Conservation (phyloP, 2,113 vertebrate species). For the Chlamydotis undulata region DNA sequence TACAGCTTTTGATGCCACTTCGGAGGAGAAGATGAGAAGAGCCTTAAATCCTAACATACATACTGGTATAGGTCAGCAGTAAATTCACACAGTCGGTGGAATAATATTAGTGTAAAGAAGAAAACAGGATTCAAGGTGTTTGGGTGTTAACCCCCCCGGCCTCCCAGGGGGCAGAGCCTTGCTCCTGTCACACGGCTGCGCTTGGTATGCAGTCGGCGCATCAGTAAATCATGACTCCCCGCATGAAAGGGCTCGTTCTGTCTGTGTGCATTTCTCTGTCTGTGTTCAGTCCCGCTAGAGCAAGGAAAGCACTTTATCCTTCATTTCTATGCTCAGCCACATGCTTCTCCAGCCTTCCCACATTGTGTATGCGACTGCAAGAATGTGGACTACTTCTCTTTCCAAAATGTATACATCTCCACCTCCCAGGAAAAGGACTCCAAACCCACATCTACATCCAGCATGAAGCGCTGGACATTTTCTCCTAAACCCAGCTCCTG, state of each 20-base stretch:
- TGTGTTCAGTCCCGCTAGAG: background rate
- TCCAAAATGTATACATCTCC: background rate
- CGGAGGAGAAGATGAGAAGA: background rate
- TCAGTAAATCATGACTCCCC: background rate
- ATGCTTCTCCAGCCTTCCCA: background rate
- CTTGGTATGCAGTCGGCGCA: conserved; percentile 18
- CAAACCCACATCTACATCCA: background rate
- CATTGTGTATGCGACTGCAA: background rate
- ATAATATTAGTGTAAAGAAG: background rate
- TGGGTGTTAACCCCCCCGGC: background rate
- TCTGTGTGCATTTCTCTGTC: conserved; percentile 6
- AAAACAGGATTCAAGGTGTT: background rate
- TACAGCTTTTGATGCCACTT: background rate
- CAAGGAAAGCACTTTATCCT: conserved; percentile 37
- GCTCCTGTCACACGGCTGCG: background rate
- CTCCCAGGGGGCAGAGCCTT: background rate
- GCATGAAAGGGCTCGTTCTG: conserved; percentile 49
- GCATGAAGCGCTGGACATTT: background rate
- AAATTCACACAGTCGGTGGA: background rate
- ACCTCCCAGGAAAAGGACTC: background rate
- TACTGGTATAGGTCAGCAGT: background rate
- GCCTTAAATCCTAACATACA: background rate
- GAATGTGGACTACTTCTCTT: background rate
- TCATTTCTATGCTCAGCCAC: conserved; percentile 45
- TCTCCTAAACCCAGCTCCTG: background rate